phyloP scores from a whole-genome alignment of 2,113 vertebrate species.

The Pluvialis apricaria region DNA sequence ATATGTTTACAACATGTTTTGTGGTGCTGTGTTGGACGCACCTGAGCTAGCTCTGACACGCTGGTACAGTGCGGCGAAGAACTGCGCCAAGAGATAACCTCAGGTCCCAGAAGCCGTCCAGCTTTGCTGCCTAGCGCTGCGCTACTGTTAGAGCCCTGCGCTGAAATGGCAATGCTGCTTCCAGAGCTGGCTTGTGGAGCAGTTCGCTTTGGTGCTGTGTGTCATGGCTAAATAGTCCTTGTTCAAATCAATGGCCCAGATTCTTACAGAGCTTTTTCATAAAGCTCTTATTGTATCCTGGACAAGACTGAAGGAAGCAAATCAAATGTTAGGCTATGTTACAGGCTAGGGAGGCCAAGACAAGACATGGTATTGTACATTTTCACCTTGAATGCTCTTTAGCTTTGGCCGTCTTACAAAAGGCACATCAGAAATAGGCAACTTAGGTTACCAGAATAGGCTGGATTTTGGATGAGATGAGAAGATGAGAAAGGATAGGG shows the following conservation, averaged over 20 bases:
- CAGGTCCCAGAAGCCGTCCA: not conserved
- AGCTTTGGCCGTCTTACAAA: not conserved
- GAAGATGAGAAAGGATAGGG: not conserved
- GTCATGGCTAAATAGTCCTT: not conserved
- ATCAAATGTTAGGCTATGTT: conserved; percentile 18
- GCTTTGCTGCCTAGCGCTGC: not conserved
- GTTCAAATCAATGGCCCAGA: not conserved
- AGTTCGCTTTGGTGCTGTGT: not conserved
- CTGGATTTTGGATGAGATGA: not conserved
- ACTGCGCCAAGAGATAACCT: not conserved
- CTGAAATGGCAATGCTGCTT: not conserved
- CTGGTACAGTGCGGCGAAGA: not conserved
- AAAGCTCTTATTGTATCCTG: conserved; percentile 6
- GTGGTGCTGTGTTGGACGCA: not conserved
- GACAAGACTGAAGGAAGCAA: not conserved
- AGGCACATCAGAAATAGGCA: conserved; percentile 19
- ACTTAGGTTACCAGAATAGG: conserved; percentile 1
- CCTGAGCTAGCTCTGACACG: not conserved
- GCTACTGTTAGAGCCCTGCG: not conserved
- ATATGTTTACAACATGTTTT: not conserved
- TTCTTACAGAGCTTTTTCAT: conserved; percentile 11
- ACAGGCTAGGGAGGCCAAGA: conserved; percentile 1
- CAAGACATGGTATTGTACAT: not conserved
- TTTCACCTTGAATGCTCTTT: conserved; percentile 41
- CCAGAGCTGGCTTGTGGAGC: not conserved